Base-by-base conservation (phyloP, 2,113 vertebrate species). In the Cathartes aura region DNA sequence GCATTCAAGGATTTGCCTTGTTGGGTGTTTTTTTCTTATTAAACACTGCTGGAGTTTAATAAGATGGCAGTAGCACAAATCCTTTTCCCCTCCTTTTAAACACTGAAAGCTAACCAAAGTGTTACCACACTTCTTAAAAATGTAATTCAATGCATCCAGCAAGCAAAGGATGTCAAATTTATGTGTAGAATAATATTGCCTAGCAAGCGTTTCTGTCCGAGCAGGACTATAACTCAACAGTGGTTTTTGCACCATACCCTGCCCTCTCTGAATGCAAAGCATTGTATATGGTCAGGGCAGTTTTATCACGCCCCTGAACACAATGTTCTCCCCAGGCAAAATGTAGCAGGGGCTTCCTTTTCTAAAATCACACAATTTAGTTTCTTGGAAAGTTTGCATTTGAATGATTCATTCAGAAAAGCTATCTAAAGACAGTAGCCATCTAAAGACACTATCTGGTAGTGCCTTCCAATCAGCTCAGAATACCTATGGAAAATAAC, bases 1-100 rank as follows among this genome's bases (percentile, higher is more conserved):
- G n/a, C 89, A 91, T 97, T 95, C 82, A 96, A 97, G 78, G 87
- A 93, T 96, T 97, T 95, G 59, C 93, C 76, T 95, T 86, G 64
- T 78, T 93, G 94, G 74, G 42, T 95, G 63, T 6, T 87, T 93
- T 92, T 90, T 96, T 90, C 92, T 96, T 93, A 97, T 83, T 92
- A 97, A 97, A 97, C 75, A 66, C 91, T 73, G 67, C 40, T 62
- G 92, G 87, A 93, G 89, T 90, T 96, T 92, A 87, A 94, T 86
- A 83, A 96, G 92, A 34, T 92, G 87, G 89, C 89, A 95, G 91
- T 78, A 89, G 81, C 45, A 88, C 85, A 89, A 84, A 94, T 96
- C 95, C 66, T 79, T 92, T 82, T 1, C 56, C 90, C 64, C 50
- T 93, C 38, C n/a, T 89, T 93, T 91, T 50, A 85, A 90, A 88